Conservation (phyloP, 2,113 vertebrate genomes). For the Melanerpes formicivorus region DNA sequence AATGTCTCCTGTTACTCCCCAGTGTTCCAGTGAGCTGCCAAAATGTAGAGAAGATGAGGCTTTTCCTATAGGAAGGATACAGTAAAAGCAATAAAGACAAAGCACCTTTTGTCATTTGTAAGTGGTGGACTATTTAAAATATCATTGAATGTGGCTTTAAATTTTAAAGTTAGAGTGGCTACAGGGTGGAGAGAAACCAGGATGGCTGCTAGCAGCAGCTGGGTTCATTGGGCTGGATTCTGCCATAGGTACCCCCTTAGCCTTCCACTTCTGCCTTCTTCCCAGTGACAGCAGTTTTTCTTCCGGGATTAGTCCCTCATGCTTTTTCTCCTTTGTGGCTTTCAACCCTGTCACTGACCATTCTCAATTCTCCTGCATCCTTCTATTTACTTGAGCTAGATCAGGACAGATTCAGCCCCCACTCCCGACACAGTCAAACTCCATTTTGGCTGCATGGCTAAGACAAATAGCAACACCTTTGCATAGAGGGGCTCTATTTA, state of each 20-base stretch:
- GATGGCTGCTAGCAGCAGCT: not conserved
- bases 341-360: not conserved
- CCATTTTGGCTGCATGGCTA: not conserved
- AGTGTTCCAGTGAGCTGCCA: not conserved
- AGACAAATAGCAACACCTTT: not conserved
- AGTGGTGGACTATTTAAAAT: not conserved
- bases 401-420: not conserved
- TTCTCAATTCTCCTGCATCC: not conserved
- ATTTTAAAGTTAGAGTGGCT: not conserved
- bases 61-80: not conserved
- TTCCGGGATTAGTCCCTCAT: rapidly evolving
- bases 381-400: not conserved
- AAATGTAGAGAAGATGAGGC: not conserved
- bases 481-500: not conserved
- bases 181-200: not conserved
- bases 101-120: not conserved
- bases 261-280: not conserved
- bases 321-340: not conserved
- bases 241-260: not conserved
- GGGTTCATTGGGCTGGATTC: not conserved
- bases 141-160: not conserved
- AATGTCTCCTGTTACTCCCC: not conserved
- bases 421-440: not conserved
- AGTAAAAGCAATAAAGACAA: not conserved
- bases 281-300: not conserved